Evolutionary conservation across 2,888 invertebrate genomes (phyloP).

Genomic region (Coleophora flavipennella): DNA sequence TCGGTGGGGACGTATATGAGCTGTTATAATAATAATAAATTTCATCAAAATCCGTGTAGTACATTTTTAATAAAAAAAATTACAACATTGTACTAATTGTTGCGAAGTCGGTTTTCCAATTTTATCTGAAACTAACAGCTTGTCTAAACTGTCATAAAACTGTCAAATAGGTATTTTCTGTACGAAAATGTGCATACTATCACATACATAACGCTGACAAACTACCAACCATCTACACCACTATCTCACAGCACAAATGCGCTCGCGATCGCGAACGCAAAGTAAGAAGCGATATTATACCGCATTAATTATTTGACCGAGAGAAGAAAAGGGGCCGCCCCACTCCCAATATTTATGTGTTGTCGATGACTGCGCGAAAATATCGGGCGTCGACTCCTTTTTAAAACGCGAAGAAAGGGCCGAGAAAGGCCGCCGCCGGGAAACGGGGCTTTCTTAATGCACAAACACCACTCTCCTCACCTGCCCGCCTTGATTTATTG

Average conservation of each 20-base stretch:
- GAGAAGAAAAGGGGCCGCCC: constrained; percentile 70
- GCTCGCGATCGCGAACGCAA: constrained; percentile 23
- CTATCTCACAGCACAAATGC: not conserved
- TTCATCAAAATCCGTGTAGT: too few relatives aligned
- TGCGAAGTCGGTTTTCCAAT: too few relatives aligned
- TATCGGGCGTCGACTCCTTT: constrained; percentile 70
- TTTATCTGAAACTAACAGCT: too few relatives aligned
- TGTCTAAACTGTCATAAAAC: too few relatives aligned
- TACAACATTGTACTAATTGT: too few relatives aligned
- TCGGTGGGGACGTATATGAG: too few relatives aligned
- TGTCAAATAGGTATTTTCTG: too few relatives aligned
- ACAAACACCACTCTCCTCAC: constrained; percentile 67
- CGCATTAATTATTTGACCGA: constrained; percentile 68
- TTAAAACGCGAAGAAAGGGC: constrained; percentile 69
- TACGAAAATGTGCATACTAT: too few relatives aligned
- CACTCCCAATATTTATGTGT: constrained; percentile 74
- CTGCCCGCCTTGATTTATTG: constrained; percentile 69
- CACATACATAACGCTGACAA: too few relatives aligned
- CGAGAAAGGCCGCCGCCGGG: constrained; percentile 60
- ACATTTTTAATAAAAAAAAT: too few relatives aligned
- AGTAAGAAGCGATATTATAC: constrained; percentile 59
- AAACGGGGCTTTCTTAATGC: constrained; percentile 69
- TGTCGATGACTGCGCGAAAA: constrained; percentile 71
- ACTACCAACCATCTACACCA: too few relatives aligned
- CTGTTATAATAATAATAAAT: too few relatives aligned